Evolutionary conservation across 1,140 invertebrate genomes (phyloP), one percentile per base, ranked within the genome.

Genomic region (Riptortus pedestris): DNA sequence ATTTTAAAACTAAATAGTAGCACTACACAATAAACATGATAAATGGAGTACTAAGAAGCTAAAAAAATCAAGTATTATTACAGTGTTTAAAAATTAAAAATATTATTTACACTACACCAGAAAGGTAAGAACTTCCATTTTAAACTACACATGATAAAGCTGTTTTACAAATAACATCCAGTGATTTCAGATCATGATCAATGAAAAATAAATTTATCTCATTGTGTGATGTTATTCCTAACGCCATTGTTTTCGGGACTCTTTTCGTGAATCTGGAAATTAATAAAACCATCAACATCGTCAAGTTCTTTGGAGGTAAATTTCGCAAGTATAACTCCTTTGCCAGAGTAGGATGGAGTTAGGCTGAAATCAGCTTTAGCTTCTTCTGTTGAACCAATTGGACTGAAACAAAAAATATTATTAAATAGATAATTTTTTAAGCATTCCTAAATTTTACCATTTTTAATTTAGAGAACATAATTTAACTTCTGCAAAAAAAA

Each of bases 301-400:
- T 84, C 81, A 48, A 93, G 76, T 73, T 93, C 86, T 65, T 84
- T 86, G 3, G 86, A 90, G 48, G 78, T 79, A 72, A 93, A 93
- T 72, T 91, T 92, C 0, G 84, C 87, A 28, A 84, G 80, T 65
- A 93, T 82, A 2, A 87, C 87, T 65, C 84, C 83, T 20, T 82
- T 80, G 0, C 90, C 91, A 0, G 79, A 79, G 70, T 82, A 80
- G 1, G 79, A 81, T 2, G 90, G 88, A 0, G 77, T 82, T 67
- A 91, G 79, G 65, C 83, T 83, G 66, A 91, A 89, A 4, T 80
- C 76, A 2, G 83, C 85, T 58, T 79, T 79, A 0, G 84, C 86
- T 14, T 80, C 79, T 26, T 79, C 82, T 14, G 69, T 66, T 16
- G 68, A 65, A 20, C 29, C 73, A 72, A 69, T 63, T 67, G 62